These are phyloP conservation scores for Orthosia incerta DNA, from an alignment of 2,888 invertebrate species.

Conservation along the genomic window DNA sequence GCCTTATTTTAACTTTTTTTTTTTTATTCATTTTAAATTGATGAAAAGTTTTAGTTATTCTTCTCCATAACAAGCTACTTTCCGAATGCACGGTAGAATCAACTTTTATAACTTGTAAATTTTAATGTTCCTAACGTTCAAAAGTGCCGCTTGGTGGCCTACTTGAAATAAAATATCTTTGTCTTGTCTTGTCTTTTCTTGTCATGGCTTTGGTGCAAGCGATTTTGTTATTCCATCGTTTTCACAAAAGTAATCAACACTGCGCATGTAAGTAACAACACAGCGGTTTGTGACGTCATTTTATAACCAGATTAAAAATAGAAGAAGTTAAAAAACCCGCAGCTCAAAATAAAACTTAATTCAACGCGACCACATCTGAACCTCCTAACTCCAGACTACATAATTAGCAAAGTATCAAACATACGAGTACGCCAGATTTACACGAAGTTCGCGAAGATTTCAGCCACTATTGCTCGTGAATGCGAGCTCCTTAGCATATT, in stretches of 20 bases:
- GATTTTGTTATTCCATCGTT: not conserved
- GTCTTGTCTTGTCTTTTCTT: too few species aligned
- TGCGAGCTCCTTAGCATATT: slow-evolving; percentile 86
- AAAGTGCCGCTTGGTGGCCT: too few species aligned
- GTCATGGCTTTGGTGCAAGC: not conserved
- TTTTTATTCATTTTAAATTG: not conserved
- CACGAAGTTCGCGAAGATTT: slow-evolving; percentile 70
- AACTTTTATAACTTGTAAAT: too few species aligned
- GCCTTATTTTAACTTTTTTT: slow-evolving; percentile 8
- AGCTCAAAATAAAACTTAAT: slow-evolving; percentile 48
- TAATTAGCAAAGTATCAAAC: slow-evolving; percentile 54
- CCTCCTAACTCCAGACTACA: slow-evolving; percentile 43
- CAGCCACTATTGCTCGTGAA: slow-evolving; percentile 77
- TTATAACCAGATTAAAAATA: not conserved
- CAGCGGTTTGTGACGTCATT: not conserved
- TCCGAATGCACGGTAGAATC: too few species aligned
- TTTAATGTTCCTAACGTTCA: too few species aligned
- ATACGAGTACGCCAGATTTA: slow-evolving; percentile 39
- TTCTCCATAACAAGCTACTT: too few species aligned
- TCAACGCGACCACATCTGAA: slow-evolving; percentile 51
- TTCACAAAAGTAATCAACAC: not conserved
- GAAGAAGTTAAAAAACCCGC: slow-evolving; percentile 7
- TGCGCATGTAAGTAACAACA: not conserved
- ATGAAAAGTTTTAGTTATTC: not conserved
- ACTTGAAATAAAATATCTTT: too few species aligned